Percentiles rank a stretch among this genome's conserved stretches.
These are phyloP conservation scores for Nemotelus nigrinus DNA, from an alignment of 2,888 invertebrate species.

Conservation along the genomic window DNA sequence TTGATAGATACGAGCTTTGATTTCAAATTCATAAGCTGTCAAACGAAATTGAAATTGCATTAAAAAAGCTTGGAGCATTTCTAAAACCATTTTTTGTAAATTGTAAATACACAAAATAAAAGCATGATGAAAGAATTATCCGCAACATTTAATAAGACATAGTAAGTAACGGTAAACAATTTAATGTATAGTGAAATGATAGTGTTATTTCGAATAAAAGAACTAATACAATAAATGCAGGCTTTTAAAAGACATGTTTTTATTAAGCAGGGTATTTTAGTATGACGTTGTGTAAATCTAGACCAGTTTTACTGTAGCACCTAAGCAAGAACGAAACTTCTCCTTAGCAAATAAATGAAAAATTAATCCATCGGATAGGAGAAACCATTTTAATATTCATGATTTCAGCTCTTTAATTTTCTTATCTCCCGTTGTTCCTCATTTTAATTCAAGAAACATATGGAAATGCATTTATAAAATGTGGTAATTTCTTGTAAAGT, in stretches of 20 bases:
- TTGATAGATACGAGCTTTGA: neutral
- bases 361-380: no score
- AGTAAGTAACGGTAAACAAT: slow-evolving; percentile 34
- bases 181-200: slow-evolving; percentile 39
- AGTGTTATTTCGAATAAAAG: slow-evolving; percentile 3
- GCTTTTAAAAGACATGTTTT: slow-evolving; percentile 37
- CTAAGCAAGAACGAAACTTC: slow-evolving; percentile 11
- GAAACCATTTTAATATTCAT: no score
- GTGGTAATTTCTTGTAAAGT: slow-evolving; percentile 12
- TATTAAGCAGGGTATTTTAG: slow-evolving; percentile 41
- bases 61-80: neutral
- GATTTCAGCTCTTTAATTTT: neutral
- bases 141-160: slow-evolving; percentile 5
- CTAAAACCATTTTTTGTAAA: slow-evolving; percentile 30
- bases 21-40: neutral
- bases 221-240: slow-evolving; percentile 14
- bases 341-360: neutral
- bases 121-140: slow-evolving; percentile 33
- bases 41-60: neutral
- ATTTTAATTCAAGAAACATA: neutral
- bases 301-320: slow-evolving; percentile 33
- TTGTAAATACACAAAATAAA: slow-evolving; percentile 38
- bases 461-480: slow-evolving; percentile 6
- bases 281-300: slow-evolving; percentile 33
- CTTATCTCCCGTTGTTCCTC: neutral